Percentiles rank a stretch among this genome's conserved stretches.
Evolutionary conservation across 2,797 vertebrate genomes (phyloP).

Genomic region (Orestias chungarensis): DNA sequence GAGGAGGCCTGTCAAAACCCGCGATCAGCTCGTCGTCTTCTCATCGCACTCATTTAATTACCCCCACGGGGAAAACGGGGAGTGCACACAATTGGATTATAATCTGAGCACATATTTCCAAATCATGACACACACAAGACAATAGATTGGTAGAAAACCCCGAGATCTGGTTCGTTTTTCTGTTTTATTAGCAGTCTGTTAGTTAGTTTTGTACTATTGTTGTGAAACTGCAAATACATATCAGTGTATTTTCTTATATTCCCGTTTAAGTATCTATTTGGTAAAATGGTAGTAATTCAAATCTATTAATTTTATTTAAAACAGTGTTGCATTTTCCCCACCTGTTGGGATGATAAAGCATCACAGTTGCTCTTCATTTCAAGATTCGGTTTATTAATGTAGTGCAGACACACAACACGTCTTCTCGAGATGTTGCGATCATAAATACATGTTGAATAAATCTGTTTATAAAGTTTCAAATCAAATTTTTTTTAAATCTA

Average conservation of each 20-base stretch:
- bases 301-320: neutral
- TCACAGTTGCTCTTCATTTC: neutral
- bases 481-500: too few relatives aligned
- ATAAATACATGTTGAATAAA: too few relatives aligned
- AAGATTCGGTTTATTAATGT: neutral
- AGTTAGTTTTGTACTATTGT: neutral
- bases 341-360: neutral
- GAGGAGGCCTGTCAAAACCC: slow-evolving; percentile 72
- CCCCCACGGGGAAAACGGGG: neutral
- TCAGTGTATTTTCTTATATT: neutral
- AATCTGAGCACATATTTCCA: neutral
- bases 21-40: slow-evolving; percentile 24
- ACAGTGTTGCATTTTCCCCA: neutral
- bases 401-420: neutral
- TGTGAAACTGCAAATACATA: neutral
- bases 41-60: neutral
- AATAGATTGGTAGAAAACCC: neutral
- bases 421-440: too few relatives aligned
- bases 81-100: too few relatives aligned
- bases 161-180: neutral
- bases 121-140: neutral
- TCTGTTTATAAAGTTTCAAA: too few relatives aligned
- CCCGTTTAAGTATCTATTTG: neutral
- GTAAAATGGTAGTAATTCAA: neutral
- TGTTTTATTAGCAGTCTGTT: neutral